These are phyloP conservation scores for Barbus barbus DNA, from an alignment of 2,113 vertebrate genomes.

Conservation along the genomic window DNA sequence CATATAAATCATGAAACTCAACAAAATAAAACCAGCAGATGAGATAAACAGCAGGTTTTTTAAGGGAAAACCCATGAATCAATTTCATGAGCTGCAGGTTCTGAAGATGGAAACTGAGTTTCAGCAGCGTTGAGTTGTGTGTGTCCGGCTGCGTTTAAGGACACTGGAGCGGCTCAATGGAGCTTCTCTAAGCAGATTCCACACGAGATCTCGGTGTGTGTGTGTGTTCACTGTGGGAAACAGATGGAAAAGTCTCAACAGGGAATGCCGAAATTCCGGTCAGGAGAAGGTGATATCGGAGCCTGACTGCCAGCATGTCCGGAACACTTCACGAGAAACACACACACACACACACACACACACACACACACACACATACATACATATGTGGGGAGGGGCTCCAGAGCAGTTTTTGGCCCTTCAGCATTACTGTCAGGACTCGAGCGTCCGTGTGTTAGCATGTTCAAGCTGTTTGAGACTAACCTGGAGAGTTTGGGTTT, in stretches of 20 bases:
- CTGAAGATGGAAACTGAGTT: background rate
- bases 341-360: conserved; percentile 39
- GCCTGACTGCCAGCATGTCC: conserved; percentile 58
- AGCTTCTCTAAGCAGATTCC: conserved; percentile 54
- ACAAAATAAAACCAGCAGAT: too few species aligned
- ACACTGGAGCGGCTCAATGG: too few species aligned
- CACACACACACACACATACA: conserved; percentile 21
- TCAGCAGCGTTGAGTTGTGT: background rate
- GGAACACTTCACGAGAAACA: conserved; percentile 56
- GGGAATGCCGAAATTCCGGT: conserved; percentile 60
- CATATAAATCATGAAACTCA: too few species aligned
- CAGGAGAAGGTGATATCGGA: conserved; percentile 64
- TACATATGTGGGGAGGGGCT: background rate
- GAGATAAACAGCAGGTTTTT: background rate
- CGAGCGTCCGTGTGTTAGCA: conserved; percentile 41
- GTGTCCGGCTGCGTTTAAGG: too few species aligned
- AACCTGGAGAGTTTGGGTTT: background rate
- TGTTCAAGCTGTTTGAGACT: conserved; percentile 6
- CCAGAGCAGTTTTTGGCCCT: conserved; percentile 43
- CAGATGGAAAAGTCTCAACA: conserved; percentile 63
- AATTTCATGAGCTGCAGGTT: background rate
- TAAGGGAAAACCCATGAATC: background rate
- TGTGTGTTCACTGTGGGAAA: conserved; percentile 49
- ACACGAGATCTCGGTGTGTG: conserved; percentile 26
- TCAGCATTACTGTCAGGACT: conserved; percentile 49